A percentile compares a stretch with the other conserved stretches of the same genome.
Evolutionary conservation across 2,888 invertebrate species (phyloP).

Genomic region (Eupithecia tripunctaria): DNA sequence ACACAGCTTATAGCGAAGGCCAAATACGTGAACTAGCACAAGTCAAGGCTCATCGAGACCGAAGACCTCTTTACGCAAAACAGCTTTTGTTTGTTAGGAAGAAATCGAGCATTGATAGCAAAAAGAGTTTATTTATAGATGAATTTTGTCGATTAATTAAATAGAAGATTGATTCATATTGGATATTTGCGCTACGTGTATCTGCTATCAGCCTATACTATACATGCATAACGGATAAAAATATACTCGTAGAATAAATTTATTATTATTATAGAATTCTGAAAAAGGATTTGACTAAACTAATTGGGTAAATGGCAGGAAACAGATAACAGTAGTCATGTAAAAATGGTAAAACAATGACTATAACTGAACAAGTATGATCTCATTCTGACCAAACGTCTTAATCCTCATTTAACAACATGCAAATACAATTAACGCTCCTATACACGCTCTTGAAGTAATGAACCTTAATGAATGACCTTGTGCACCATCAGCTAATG

Average conservation of each 20-base stretch:
- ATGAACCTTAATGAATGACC: slow-evolving; percentile 46
- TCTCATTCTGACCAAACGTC: slow-evolving; percentile 35
- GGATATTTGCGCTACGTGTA: neutral
- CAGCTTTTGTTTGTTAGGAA: slow-evolving; percentile 27
- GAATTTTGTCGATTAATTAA: neutral
- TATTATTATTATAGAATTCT: neutral
- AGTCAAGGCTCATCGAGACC: slow-evolving; percentile 44
- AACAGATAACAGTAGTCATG: neutral
- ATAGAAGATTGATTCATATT: neutral
- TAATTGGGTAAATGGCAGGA: neutral
- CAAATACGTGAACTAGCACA: slow-evolving; percentile 49
- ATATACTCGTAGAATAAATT: neutral
- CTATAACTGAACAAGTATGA: slow-evolving; percentile 22
- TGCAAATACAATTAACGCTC: slow-evolving; percentile 49
- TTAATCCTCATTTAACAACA: slow-evolving; percentile 19
- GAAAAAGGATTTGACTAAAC: neutral
- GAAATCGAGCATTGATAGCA: slow-evolving; percentile 34
- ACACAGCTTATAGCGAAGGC: slow-evolving; percentile 47
- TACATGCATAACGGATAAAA: neutral
- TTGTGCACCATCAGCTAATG: slow-evolving; percentile 46
- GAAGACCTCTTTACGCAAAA: slow-evolving; percentile 41
- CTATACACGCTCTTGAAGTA: slow-evolving; percentile 45
- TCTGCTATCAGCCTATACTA: neutral
- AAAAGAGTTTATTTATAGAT: slow-evolving; percentile 19
- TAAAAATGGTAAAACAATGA: slow-evolving; percentile 3